Conservation (phyloP, 2,797 vertebrate species). For the Melanotaenia maccullochi region DNA sequence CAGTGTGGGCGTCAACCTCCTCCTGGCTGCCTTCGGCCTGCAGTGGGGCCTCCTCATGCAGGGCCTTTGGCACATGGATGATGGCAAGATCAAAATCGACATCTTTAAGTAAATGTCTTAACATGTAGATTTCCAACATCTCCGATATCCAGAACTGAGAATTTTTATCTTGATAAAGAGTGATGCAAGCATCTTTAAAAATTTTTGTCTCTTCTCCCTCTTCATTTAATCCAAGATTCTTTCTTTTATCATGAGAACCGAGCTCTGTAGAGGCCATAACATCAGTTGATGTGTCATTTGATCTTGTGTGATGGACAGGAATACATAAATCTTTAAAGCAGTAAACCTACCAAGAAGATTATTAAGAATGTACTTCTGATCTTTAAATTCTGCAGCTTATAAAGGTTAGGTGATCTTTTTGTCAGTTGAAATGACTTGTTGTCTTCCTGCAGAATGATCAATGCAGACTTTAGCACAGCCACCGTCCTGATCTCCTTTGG, state of each 20-base stretch:
- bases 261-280: neutral
- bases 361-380: neutral
- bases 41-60: constrained; percentile 93
- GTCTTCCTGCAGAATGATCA: constrained; percentile 87
- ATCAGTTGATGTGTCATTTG: neutral
- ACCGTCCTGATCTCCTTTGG: constrained; percentile 97
- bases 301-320: neutral
- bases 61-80: constrained; percentile 82
- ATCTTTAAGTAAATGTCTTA: constrained; percentile 79
- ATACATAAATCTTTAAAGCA: neutral
- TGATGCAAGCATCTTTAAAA: neutral
- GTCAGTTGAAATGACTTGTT: constrained; percentile 5
- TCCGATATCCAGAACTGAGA: neutral
- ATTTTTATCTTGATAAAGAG: neutral
- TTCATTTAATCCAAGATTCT: neutral
- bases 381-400: neutral
- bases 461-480: constrained; percentile 96
- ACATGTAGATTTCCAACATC: neutral
- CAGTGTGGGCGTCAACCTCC: constrained; percentile 91
- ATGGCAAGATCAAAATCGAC: constrained; percentile 79
- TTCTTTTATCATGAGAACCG: neutral
- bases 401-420: neutral
- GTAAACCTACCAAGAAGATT: neutral
- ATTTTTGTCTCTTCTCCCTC: neutral
- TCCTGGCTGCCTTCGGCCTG: constrained; percentile 93